A percentile compares a stretch with the other conserved stretches of the same genome.
Evolutionary conservation across 2,113 vertebrate genomes (phyloP).

Genomic region (Leucopternis melanops): DNA sequence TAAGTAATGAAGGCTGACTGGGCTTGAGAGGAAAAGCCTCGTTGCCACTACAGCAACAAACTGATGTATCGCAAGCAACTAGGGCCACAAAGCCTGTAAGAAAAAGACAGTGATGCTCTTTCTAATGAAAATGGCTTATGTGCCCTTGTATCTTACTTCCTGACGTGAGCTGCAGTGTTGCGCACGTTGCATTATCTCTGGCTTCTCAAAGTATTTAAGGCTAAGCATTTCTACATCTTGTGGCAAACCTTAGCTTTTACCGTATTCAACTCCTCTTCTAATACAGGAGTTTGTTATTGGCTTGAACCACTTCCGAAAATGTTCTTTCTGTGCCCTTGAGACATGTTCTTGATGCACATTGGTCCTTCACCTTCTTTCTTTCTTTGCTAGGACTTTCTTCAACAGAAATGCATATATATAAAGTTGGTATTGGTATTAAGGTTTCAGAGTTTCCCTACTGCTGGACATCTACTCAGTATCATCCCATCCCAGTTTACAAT

Average conservation of each 20-base stretch:
- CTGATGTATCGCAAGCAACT: neutral
- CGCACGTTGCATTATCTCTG: neutral
- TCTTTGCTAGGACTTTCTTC: neutral
- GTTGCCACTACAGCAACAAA: neutral
- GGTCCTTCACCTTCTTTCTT: neutral
- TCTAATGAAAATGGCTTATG: neutral
- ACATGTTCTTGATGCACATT: rapidly evolving
- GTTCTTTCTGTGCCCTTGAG: neutral
- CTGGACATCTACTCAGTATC: neutral
- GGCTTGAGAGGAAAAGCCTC: neutral
- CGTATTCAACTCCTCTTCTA: neutral
- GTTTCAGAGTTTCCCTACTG: neutral
- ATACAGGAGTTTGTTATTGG: neutral
- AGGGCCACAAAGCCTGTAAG: neutral
- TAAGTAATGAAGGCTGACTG: neutral
- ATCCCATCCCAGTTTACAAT: neutral
- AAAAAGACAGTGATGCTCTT: neutral
- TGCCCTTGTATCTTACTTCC: neutral
- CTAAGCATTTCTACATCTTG: neutral
- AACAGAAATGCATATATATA: neutral
- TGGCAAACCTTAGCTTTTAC: neutral
- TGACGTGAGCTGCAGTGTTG: neutral
- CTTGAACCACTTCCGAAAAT: neutral
- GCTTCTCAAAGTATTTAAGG: neutral
- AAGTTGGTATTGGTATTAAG: neutral